Conservation (phyloP, 2,113 vertebrate genomes). For the Menidia beryllina region DNA sequence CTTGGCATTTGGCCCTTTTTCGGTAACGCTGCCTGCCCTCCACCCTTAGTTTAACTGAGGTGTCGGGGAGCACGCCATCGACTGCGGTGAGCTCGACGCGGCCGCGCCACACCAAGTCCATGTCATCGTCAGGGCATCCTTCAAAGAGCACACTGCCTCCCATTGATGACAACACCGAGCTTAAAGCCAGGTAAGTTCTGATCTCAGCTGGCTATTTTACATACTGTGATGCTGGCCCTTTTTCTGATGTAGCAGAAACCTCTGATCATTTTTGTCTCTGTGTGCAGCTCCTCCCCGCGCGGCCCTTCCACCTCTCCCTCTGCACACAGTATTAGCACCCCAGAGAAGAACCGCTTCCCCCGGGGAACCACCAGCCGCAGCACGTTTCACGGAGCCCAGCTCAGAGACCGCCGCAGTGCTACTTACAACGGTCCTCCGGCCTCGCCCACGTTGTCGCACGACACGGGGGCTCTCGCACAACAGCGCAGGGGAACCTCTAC, state of each 20-base stretch:
- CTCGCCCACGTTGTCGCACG: constrained; percentile 90
- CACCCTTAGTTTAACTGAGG: constrained; percentile 88
- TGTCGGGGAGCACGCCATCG: constrained; percentile 89
- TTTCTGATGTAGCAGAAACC: background rate
- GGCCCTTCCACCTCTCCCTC: constrained; percentile 94
- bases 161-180: constrained; percentile 94
- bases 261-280: background rate
- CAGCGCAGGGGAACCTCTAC: constrained; percentile 93
- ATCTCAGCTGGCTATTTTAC: background rate
- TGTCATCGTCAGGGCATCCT: constrained; percentile 97
- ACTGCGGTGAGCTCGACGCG: constrained; percentile 85
- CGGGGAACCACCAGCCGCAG: constrained; percentile 96
- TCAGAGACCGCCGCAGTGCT: constrained; percentile 93
- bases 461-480: constrained; percentile 91
- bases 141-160: constrained; percentile 94
- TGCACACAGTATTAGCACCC: constrained; percentile 95
- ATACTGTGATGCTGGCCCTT: background rate
- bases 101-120: constrained; percentile 97
- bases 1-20: background rate
- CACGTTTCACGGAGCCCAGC: constrained; percentile 97
- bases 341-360: constrained; percentile 95
- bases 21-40: background rate
- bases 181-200: constrained; percentile 88
- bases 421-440: constrained; percentile 96
- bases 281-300: constrained; percentile 84